Evolutionary conservation across 2,797 vertebrate species (phyloP).

Genomic region (Lithobates pipiens): DNA sequence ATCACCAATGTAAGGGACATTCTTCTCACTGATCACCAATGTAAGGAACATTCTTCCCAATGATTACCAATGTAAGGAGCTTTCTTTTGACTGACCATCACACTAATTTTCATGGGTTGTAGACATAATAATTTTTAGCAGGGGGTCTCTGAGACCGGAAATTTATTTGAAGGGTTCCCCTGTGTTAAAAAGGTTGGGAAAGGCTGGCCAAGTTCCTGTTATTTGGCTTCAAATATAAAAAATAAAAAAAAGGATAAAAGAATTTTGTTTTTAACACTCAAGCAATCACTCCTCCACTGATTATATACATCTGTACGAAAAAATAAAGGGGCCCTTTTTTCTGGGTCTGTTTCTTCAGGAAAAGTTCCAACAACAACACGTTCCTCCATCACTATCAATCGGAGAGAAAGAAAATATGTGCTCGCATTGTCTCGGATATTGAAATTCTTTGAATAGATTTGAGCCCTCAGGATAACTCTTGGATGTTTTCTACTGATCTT

Average conservation of each 20-base stretch:
- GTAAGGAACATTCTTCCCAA: too few species aligned
- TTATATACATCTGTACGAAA: conserved; percentile 10
- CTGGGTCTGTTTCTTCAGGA: conserved; percentile 76
- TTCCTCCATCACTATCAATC: conserved; percentile 72
- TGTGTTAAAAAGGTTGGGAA: too few species aligned
- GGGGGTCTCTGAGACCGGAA: too few species aligned
- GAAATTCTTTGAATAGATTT: conserved; percentile 67
- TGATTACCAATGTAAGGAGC: too few species aligned
- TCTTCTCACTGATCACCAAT: too few species aligned
- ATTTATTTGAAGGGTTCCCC: too few species aligned
- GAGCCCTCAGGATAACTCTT: conserved; percentile 54
- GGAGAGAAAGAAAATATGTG: conserved; percentile 66
- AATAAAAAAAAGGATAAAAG: conserved; percentile 60
- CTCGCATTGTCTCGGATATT: conserved; percentile 68
- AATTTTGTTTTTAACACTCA: conserved; percentile 26
- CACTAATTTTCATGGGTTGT: too few species aligned
- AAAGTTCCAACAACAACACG: conserved; percentile 73
- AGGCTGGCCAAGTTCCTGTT: conserved; percentile 67
- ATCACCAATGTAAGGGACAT: too few species aligned
- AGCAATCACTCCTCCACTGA: neutral
- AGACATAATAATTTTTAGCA: too few species aligned
- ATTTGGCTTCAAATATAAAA: conserved; percentile 61
- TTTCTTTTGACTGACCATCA: too few species aligned
- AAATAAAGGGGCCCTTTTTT: conserved; percentile 66
- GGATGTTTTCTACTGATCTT: conserved; percentile 6